Percentiles rank a stretch among this genome's conserved stretches.
Evolutionary conservation across 2,113 vertebrate genomes (phyloP).

Genomic region (Elgaria multicarinata): DNA sequence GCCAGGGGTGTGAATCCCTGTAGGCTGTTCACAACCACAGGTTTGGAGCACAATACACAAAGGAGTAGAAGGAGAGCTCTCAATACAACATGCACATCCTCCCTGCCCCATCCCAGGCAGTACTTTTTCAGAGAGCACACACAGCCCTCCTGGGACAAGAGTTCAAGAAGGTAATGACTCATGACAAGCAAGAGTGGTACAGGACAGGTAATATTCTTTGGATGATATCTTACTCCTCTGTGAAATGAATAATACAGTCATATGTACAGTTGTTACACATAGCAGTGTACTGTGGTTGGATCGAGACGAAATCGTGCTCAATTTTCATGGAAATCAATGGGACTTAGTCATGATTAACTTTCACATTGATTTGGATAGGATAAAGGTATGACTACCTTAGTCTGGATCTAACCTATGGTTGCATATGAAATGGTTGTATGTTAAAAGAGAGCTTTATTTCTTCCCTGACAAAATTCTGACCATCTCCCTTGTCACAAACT

Average conservation of each 20-base stretch:
- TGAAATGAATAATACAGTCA: not conserved
- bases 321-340: not conserved
- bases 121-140: not conserved
- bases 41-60: not conserved
- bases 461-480: not conserved
- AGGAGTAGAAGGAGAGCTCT: not conserved
- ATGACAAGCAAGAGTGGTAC: too few species aligned
- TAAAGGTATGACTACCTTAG: not conserved
- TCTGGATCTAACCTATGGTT: not conserved
- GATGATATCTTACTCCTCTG: not conserved
- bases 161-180: too few species aligned
- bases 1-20: too few species aligned
- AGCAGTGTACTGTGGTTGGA: not conserved
- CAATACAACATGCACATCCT: not conserved
- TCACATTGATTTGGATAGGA: not conserved
- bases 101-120: not conserved
- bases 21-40: too few species aligned
- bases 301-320: not conserved
- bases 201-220: not conserved
- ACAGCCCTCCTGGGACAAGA: not conserved
- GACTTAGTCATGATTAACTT: not conserved
- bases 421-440: not conserved
- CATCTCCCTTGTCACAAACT: too few species aligned
- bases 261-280: not conserved
- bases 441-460: not conserved